A percentile compares a stretch with the other conserved stretches of the same genome.
Conservation (phyloP, 2,797 vertebrate species). For the Geotrypetes seraphini region DNA sequence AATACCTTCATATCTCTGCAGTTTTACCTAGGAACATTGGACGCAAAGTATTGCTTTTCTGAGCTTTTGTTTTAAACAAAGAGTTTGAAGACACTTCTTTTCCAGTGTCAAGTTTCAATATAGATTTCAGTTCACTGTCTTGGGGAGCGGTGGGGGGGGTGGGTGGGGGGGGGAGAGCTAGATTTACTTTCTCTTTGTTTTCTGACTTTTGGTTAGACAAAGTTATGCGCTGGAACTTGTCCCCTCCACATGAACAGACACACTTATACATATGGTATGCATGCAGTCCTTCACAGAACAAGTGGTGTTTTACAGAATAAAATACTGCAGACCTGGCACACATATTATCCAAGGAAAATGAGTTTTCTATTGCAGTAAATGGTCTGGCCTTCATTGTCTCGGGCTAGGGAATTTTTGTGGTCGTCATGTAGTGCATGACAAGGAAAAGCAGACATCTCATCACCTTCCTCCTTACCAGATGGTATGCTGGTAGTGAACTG, state of each 20-base stretch:
- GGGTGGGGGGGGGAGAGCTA: not conserved
- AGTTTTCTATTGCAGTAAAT: constrained; percentile 12
- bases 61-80: not conserved
- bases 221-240: constrained; percentile 9
- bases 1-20: constrained; percentile 43
- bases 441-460: constrained; percentile 26
- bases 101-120: constrained; percentile 4
- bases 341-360: constrained; percentile 2
- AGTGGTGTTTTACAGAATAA: no score
- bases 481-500: constrained; percentile 1
- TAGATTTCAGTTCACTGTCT: constrained; percentile 1
- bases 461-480: not conserved
- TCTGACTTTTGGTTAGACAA: not conserved
- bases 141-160: not conserved
- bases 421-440: constrained; percentile 24
- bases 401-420: constrained; percentile 30
- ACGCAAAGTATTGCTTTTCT: constrained; percentile 17
- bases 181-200: constrained; percentile 1
- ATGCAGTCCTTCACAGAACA: constrained; percentile 10
- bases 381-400: constrained; percentile 9
- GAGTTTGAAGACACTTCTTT: not conserved
- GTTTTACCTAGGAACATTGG: constrained; percentile 48
- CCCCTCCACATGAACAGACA: constrained; percentile 15
- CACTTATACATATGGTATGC: constrained; percentile 11
- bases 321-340: no score